Conservation (phyloP, 64 coral and sea anemone genomes). For the Porites australiensis region DNA sequence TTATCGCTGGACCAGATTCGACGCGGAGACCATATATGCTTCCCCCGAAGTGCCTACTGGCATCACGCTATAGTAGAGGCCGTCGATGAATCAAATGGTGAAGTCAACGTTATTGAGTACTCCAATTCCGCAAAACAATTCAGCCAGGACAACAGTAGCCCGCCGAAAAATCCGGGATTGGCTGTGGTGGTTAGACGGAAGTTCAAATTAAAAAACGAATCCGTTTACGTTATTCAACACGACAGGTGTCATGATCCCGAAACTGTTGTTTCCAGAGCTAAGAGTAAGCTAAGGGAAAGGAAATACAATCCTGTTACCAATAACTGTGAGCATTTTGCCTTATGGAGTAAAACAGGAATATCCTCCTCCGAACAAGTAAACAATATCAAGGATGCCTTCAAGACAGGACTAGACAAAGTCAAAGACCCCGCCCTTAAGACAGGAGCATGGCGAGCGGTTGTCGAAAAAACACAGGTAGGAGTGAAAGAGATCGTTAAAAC, state of each 20-base stretch:
- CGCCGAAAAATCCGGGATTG: not conserved
- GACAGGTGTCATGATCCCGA: not conserved
- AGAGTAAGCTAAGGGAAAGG: conserved; percentile 22
- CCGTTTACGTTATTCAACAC: conserved; percentile 49
- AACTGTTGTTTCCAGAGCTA: conserved; percentile 33
- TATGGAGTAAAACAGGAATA: conserved; percentile 63
- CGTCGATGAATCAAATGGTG: not conserved
- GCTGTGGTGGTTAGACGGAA: not conserved
- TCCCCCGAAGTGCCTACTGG: conserved; percentile 35
- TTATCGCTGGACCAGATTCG: not conserved
- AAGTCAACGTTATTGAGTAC: conserved; percentile 67
- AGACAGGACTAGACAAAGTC: not conserved
- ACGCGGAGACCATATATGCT: conserved; percentile 33
- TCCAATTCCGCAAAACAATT: not conserved
- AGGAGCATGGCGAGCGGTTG: not conserved
- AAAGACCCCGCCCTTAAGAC: no score
- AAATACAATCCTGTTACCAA: conserved; percentile 42
- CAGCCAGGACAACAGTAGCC: not conserved
- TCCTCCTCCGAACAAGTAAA: conserved; percentile 50
- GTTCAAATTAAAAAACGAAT: not conserved
- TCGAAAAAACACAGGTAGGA: no score
- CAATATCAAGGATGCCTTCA: not conserved
- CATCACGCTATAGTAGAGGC: conserved; percentile 70
- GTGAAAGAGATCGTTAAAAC: not conserved
- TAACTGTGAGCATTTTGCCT: conserved; percentile 78